Base-by-base conservation (phyloP, 2,888 invertebrate genomes). In the Cephus nigrinus region DNA sequence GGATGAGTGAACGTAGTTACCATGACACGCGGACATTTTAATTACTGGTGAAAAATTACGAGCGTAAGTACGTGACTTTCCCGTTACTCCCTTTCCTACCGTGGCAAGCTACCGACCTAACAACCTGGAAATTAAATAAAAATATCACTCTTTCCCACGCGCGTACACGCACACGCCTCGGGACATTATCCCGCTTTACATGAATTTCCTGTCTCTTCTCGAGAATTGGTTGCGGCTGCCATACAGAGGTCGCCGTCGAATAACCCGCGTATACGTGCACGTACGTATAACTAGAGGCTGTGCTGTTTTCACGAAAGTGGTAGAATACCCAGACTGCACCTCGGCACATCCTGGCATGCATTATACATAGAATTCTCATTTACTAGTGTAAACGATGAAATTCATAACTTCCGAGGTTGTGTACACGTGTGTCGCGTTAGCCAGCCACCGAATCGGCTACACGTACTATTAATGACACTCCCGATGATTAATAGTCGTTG, bases 401-500 rank as follows among this genome's bases (percentile, higher is more conserved):
- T 55, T 55, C 55, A 55, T 55, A 23, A 55, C 55, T 55, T 55
- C 55, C 55, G 55, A 55, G 15, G 9, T 9, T 55, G 55, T 55
- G 55, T 55, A 55, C 55, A 55, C 55, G 55, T 55, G 55, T 55
- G 55, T 55, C 55, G 55, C 55, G 55, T 55, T 55, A 55, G 55
- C 55, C 55, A 55, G 55, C 71, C 71, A 71, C 71, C 33, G 71
- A 71, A 71, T 31, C 71, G 71, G 71, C 33, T 71, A 71, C 71
- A 32, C 71, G 33, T 71, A 71, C 31, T 32, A 33, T 71, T 71
- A 33, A 71, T 30, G 71, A 23, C 71, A 31, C 71, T 33, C 31
- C 31, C 31, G 32, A 33, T 71, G 71, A 71, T 33, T 71, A 71
- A 71, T 71, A 71, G 12, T 32, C 32, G 31, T 55, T 55, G 55